Percentiles rank a stretch among this genome's conserved stretches.
Conservation (phyloP, 2,888 invertebrate species). For the Leptinotarsa peninsularis region DNA sequence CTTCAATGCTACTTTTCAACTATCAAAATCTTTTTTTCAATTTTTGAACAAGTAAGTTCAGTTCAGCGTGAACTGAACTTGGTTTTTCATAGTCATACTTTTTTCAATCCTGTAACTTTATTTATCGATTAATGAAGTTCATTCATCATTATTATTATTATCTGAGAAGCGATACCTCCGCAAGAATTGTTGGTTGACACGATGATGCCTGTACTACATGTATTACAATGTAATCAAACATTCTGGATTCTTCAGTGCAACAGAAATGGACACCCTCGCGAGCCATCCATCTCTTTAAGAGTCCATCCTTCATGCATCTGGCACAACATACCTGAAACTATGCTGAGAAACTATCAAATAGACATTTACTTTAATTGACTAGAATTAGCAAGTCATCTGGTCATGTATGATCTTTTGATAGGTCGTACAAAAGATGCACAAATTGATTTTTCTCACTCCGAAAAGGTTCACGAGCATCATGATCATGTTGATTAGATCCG, state of each 20-base stretch:
- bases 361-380: conserved; percentile 11
- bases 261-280: background rate
- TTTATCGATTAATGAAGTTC: too few species aligned
- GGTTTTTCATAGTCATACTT: too few species aligned
- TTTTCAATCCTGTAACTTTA: too few species aligned
- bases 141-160: too few species aligned
- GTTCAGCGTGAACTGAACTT: too few species aligned
- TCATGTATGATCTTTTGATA: conserved; percentile 20
- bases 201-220: too few species aligned
- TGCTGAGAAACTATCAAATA: background rate
- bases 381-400: conserved; percentile 18
- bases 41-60: too few species aligned
- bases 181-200: too few species aligned
- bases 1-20: too few species aligned
- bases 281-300: background rate
- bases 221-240: too few species aligned
- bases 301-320: conserved; percentile 5
- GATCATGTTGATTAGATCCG: conserved; percentile 13
- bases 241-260: background rate
- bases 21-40: too few species aligned
- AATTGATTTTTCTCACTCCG: conserved; percentile 17
- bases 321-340: conserved; percentile 3
- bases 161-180: too few species aligned
- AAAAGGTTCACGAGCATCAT: conserved; percentile 5
- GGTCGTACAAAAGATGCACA: conserved; percentile 17